Percentiles rank a stretch among this genome's conserved stretches.
phyloP scores from a whole-genome alignment of 2,888 invertebrate genomes.

The Ochropacha duplaris region DNA sequence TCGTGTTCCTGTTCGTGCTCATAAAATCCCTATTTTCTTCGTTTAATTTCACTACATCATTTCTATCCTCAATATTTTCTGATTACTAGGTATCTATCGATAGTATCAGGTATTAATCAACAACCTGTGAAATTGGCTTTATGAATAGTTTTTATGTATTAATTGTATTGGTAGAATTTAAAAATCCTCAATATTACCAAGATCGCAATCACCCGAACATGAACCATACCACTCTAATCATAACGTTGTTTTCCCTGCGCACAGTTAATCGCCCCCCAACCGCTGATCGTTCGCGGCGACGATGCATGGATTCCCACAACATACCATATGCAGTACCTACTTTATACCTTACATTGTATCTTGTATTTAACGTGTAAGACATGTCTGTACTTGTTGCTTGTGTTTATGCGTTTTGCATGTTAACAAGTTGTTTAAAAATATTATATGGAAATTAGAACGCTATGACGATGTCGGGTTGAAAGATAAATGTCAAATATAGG shows the following conservation, averaged over 20 bases:
- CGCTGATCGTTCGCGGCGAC: conserved; percentile 29
- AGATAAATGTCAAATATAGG: not conserved
- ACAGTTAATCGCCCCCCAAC: conserved; percentile 31
- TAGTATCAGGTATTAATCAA: too few species aligned
- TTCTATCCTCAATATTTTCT: too few species aligned
- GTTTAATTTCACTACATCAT: too few species aligned
- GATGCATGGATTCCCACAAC: conserved; percentile 29
- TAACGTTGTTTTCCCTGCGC: conserved; percentile 6
- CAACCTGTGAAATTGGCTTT: too few species aligned
- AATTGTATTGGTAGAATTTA: too few species aligned
- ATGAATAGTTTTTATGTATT: too few species aligned
- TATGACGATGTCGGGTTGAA: not conserved
- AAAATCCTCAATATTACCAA: not conserved
- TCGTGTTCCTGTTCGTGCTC: too few species aligned
- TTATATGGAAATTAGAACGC: not conserved
- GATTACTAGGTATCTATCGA: too few species aligned
- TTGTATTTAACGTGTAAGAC: not conserved
- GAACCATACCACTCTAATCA: not conserved
- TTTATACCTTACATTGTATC: not conserved
- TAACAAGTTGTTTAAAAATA: not conserved
- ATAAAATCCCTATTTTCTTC: too few species aligned
- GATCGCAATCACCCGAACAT: not conserved
- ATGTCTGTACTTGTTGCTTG: not conserved
- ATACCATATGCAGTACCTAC: conserved; percentile 16
- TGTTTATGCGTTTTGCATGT: not conserved